These are phyloP conservation scores for Antrozous pallidus DNA, from an alignment of 2,797 vertebrate genomes.

Conservation along the genomic window DNA sequence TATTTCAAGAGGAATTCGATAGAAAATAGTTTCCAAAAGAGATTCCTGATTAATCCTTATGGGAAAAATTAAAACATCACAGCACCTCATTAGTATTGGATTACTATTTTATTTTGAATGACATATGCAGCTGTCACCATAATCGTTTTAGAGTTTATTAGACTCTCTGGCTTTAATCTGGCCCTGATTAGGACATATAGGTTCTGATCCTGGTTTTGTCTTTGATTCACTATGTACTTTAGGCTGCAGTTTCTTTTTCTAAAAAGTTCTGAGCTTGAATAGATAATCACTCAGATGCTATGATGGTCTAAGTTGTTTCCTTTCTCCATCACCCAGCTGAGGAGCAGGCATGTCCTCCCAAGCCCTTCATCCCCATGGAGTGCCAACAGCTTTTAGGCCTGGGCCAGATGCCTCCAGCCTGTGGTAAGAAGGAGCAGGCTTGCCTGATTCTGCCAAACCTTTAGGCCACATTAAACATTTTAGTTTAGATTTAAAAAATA, in stretches of 20 bases:
- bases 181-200: neutral
- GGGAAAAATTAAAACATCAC: neutral
- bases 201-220: neutral
- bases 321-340: neutral
- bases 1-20: neutral
- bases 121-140: neutral
- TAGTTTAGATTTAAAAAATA: conserved; percentile 68
- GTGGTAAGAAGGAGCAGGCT: neutral
- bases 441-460: conserved; percentile 51
- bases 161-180: neutral
- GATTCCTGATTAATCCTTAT: neutral
- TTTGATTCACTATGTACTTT: neutral
- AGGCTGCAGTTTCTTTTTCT: neutral
- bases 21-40: neutral
- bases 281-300: neutral
- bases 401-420: neutral
- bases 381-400: neutral
- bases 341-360: neutral
- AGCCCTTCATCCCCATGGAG: fast-evolving
- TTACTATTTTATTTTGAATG: neutral
- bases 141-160: neutral
- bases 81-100: neutral
- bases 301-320: neutral
- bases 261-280: neutral
- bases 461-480: conserved; percentile 34